These are phyloP conservation scores for Icerya purchasi DNA, from an alignment of 2,888 invertebrate genomes.

Conservation along the genomic window DNA sequence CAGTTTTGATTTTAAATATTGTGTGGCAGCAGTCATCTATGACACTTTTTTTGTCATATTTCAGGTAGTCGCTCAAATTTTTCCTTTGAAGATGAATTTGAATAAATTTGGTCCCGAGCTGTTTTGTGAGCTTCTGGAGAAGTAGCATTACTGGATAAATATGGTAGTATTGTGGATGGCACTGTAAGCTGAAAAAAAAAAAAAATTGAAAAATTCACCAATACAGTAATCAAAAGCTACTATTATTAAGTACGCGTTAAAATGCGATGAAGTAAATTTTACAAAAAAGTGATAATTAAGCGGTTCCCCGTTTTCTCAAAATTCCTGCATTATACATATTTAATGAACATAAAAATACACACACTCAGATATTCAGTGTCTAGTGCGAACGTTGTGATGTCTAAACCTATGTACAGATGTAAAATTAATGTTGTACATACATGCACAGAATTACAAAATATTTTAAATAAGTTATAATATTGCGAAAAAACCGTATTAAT, in stretches of 20 bases:
- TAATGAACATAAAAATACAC: too few relatives aligned
- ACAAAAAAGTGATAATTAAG: background rate
- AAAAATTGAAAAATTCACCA: too few relatives aligned
- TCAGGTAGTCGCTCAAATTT: background rate
- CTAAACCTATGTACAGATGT: too few relatives aligned
- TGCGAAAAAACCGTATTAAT: too few relatives aligned
- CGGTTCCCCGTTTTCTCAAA: background rate
- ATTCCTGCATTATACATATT: too few relatives aligned
- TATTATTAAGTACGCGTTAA: background rate
- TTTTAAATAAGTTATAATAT: too few relatives aligned
- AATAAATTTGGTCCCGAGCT: background rate
- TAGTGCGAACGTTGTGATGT: too few relatives aligned
- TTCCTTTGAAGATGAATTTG: background rate
- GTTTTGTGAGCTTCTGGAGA: background rate
- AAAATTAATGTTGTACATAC: too few relatives aligned
- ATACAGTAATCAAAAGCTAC: background rate
- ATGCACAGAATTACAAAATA: too few relatives aligned
- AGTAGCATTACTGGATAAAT: background rate
- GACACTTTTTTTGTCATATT: background rate
- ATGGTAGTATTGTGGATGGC: background rate
- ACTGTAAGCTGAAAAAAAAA: background rate
- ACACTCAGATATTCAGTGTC: too few relatives aligned
- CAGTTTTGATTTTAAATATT: too few relatives aligned
- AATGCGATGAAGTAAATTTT: background rate
- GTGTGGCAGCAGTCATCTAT: too few relatives aligned